phyloP scores from a whole-genome alignment of 2,888 invertebrate genomes.

The Drosophila infuscata region DNA sequence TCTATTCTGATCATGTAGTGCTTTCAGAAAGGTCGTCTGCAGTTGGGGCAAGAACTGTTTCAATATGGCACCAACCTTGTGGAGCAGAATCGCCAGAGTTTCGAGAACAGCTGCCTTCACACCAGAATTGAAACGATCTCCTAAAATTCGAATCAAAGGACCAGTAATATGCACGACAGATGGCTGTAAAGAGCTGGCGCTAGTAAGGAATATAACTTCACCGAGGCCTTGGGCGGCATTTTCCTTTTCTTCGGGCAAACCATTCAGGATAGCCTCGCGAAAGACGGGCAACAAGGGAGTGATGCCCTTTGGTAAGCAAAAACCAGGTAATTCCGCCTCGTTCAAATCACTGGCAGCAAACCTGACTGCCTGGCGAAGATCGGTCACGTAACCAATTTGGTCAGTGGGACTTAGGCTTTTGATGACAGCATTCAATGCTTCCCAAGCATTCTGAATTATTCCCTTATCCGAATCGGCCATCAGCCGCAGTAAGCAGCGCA shows the following conservation, averaged over 20 bases:
- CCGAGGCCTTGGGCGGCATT: slow-evolving; percentile 96
- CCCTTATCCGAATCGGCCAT: slow-evolving; percentile 93
- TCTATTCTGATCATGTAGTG: slow-evolving; percentile 95
- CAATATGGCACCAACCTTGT: slow-evolving; percentile 97
- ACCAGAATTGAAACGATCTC: slow-evolving; percentile 96
- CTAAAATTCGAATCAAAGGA: slow-evolving; percentile 98
- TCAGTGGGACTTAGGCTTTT: slow-evolving; percentile 94
- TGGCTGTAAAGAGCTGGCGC: slow-evolving; percentile 94
- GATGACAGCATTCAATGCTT: slow-evolving; percentile 95
- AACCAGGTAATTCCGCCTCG: slow-evolving; percentile 93
- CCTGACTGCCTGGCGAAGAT: slow-evolving; percentile 96
- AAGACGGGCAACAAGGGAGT: slow-evolving; percentile 97
- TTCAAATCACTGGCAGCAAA: slow-evolving; percentile 95
- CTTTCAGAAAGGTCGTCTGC: slow-evolving; percentile 98
- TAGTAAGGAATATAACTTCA: slow-evolving; percentile 88
- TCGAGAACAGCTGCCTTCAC: slow-evolving; percentile 98
- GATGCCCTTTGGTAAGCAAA: slow-evolving; percentile 97
- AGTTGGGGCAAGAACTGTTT: slow-evolving; percentile 99
- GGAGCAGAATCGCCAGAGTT: slow-evolving; percentile 95
- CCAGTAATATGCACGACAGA: slow-evolving; percentile 99
- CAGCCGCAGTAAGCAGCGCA: slow-evolving; percentile 94
- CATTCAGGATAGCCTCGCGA: slow-evolving; percentile 98
- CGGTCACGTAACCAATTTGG: slow-evolving; percentile 94
- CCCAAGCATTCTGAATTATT: slow-evolving; percentile 94
- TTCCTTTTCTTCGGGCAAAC: slow-evolving; percentile 97